Percentiles rank a stretch among this genome's conserved stretches.
These are phyloP conservation scores for Solea solea DNA, from an alignment of 2,113 vertebrate genomes.

Conservation along the genomic window DNA sequence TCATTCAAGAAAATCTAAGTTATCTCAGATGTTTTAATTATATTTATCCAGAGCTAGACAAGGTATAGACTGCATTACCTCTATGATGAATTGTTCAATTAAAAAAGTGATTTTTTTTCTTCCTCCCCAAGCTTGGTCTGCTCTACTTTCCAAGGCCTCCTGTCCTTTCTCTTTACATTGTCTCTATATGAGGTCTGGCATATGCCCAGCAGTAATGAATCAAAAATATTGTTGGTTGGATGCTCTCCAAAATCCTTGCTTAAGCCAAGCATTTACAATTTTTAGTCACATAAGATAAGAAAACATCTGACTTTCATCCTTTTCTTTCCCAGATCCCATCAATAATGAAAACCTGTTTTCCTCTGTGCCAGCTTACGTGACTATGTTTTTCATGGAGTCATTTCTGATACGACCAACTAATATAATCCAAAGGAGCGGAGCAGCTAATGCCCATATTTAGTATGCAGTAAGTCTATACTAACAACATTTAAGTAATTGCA, in stretches of 20 bases:
- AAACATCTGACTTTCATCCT: constrained; percentile 4
- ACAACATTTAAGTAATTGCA: constrained; percentile 4
- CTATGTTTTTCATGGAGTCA: constrained; percentile 11
- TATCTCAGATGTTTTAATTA: constrained; percentile 22
- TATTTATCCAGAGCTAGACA: constrained; percentile 12
- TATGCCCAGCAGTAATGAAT: background rate
- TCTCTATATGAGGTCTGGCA: constrained; percentile 15
- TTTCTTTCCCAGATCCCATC: too few species aligned
- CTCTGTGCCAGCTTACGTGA: background rate
- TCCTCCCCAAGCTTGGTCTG: constrained; percentile 1
- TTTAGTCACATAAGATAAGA: constrained; percentile 21
- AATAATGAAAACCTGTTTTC: background rate
- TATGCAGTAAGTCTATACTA: too few species aligned
- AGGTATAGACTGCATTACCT: background rate
- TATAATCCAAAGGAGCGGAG: too few species aligned
- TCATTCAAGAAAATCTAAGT: constrained; percentile 2
- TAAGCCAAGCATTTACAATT: constrained; percentile 7
- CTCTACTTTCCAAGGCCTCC: constrained; percentile 5
- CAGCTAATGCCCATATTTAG: too few species aligned
- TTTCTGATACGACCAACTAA: too few species aligned
- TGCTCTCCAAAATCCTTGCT: background rate
- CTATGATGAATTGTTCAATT: constrained; percentile 40
- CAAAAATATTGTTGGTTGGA: constrained; percentile 2
- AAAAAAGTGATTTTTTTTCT: constrained; percentile 16
- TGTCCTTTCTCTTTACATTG: constrained; percentile 17